Conservation (phyloP, 2,888 invertebrate species). For the Papilio elwesi region DNA sequence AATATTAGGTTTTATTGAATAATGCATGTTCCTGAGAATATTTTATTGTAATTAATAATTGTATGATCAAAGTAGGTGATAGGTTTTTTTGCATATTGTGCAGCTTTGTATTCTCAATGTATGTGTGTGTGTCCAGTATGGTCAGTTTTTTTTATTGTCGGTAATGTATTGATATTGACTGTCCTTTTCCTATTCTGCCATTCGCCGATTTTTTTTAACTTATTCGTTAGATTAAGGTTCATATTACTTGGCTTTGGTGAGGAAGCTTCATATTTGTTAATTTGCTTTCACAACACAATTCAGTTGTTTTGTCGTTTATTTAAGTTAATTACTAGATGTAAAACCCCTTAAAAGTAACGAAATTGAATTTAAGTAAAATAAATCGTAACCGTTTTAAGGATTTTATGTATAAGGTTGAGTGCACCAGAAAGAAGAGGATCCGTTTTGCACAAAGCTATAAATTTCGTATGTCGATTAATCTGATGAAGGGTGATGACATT, state of each 20-base stretch:
- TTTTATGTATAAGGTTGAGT: conserved; percentile 10
- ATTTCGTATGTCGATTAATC: not conserved
- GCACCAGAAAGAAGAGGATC: not conserved
- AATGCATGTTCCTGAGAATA: conserved; percentile 66
- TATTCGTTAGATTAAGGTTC: conserved; percentile 33
- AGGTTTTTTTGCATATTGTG: conserved; percentile 48
- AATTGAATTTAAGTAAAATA: conserved; percentile 13
- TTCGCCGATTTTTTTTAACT: conserved; percentile 32
- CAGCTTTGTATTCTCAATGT: conserved; percentile 24
- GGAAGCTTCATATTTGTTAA: not conserved
- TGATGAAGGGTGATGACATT: too few relatives aligned
- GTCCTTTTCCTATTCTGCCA: conserved; percentile 30
- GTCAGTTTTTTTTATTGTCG: not conserved
- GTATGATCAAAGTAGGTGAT: conserved; percentile 65
- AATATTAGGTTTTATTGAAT: conserved; percentile 60
- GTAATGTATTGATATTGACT: conserved; percentile 10
- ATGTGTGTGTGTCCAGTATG: conserved; percentile 11
- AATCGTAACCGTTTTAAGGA: conserved; percentile 1
- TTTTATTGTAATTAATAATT: conserved; percentile 60
- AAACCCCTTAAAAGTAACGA: conserved; percentile 1
- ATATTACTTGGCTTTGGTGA: conserved; percentile 7
- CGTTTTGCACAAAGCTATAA: conserved; percentile 9
- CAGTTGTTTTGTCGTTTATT: conserved; percentile 5
- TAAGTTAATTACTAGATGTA: conserved; percentile 22
- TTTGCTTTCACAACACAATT: conserved; percentile 11